phyloP scores from a whole-genome alignment of 2,888 invertebrate genomes.

The Brenthis hecate region DNA sequence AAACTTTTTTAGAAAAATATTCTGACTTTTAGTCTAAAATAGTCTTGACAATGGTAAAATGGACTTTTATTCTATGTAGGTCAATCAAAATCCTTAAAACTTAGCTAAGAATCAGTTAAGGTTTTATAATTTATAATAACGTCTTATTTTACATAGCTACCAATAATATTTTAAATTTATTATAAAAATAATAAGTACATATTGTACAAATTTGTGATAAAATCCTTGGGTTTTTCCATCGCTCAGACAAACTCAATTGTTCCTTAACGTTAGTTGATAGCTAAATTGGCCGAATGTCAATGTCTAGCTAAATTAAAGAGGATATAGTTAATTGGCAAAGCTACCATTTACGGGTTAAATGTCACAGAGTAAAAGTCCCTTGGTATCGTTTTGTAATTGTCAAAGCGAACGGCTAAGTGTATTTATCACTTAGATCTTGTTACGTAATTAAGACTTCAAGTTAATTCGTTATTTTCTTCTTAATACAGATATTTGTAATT shows the following conservation, averaged over 20 bases:
- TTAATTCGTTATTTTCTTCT: neutral
- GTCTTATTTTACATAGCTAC: no score
- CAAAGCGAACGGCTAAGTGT: neutral
- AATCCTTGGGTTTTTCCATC: constrained; percentile 1
- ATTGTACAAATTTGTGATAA: neutral
- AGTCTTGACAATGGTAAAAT: no score
- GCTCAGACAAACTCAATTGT: neutral
- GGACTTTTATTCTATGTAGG: no score
- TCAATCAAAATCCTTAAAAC: no score
- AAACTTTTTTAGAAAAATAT: no score
- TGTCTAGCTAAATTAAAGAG: constrained; percentile 17
- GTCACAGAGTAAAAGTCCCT: constrained; percentile 2
- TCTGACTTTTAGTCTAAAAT: no score
- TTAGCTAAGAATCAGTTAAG: no score
- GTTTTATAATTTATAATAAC: no score
- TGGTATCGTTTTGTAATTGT: neutral
- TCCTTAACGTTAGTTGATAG: neutral
- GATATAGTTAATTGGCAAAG: constrained; percentile 16
- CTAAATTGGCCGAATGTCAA: constrained; percentile 13
- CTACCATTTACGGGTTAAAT: constrained; percentile 7
- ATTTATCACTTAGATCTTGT: constrained; percentile 6
- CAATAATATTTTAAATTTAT: no score
- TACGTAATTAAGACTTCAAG: neutral
- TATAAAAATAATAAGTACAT: neutral
- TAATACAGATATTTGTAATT: no score